phyloP scores from a whole-genome alignment of 2,113 vertebrate genomes.

The Clarias gariepinus region DNA sequence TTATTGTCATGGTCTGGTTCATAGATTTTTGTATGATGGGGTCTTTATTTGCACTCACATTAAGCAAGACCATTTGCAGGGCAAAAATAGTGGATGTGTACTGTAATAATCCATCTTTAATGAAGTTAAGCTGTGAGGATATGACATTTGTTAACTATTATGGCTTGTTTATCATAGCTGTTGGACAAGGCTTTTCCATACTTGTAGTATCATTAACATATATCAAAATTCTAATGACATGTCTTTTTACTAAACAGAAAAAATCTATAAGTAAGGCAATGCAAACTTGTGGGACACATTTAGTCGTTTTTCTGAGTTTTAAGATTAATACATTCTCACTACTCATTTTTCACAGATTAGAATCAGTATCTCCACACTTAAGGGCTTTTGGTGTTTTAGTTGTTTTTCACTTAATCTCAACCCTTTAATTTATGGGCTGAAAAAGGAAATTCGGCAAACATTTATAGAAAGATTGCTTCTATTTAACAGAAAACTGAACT shows the following conservation, averaged over 20 bases:
- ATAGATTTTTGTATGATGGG: neutral
- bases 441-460: neutral
- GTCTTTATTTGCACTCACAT: neutral
- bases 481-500: neutral
- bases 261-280: no score
- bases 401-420: no score
- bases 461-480: neutral
- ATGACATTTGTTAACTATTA: neutral
- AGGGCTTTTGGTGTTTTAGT: no score
- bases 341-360: no score
- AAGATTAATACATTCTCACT: no score
- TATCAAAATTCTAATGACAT: neutral
- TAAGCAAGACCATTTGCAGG: neutral
- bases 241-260: neutral
- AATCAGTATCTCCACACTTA: no score
- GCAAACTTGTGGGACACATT: no score
- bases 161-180: neutral
- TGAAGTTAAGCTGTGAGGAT: conserved; percentile 20
- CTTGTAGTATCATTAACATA: neutral
- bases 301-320: no score
- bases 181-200: neutral
- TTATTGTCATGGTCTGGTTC: conserved; percentile 1
- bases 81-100: no score
- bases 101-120: conserved; percentile 1
- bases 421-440: conserved; percentile 8